Base-by-base conservation (phyloP, 2,113 vertebrate species). In the Chiloscyllium plagiosum region DNA sequence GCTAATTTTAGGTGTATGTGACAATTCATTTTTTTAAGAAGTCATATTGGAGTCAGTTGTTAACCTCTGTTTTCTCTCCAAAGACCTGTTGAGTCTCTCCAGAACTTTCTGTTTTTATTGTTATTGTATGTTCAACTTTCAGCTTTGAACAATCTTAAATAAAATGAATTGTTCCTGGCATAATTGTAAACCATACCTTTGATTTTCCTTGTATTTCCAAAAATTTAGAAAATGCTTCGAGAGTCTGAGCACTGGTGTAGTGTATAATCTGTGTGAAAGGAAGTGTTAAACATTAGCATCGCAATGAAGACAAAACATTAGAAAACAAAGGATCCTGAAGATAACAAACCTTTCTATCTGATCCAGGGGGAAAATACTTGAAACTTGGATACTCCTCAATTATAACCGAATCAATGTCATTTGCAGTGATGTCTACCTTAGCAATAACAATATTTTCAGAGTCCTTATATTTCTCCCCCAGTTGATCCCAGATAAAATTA, bases 361-460 rank as follows among this genome's bases (percentile, higher is more conserved):
- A 95, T 24, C 98, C 96, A 0, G 98, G 98, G 65, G 98, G 99
- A n/a, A 99, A 99, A 94, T 98, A 97, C 4, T 97, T 98, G 96
- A 99, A 98, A 26, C 98, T 97, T 0, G 98, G 99, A 22, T 98
- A 98, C 0, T 95, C 93, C 2, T 97, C 97, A 78, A 96, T 4
- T 24, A 96, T 96, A 0, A 96, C 95, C 0, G 98, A 96, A 96
- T 98, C 97, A 96, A 99, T 96, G 69, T 99, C 98, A 0, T 99
- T 99, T 24, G 98, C 98, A 0, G 98, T 98, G 66, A 98, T 96
- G n/a, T 99, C 98, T 0, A 98, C 98, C 96, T 98, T 99, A 0
- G 98, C 98, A 1, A 99, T 96, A 65, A 98, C 97, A 68, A 99
- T 65, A 0, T 98, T 97, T 80, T 97, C 96, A 17, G 7, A 97